phyloP scores from a whole-genome alignment of 2,113 vertebrate genomes.

The Embiotoca jacksoni region DNA sequence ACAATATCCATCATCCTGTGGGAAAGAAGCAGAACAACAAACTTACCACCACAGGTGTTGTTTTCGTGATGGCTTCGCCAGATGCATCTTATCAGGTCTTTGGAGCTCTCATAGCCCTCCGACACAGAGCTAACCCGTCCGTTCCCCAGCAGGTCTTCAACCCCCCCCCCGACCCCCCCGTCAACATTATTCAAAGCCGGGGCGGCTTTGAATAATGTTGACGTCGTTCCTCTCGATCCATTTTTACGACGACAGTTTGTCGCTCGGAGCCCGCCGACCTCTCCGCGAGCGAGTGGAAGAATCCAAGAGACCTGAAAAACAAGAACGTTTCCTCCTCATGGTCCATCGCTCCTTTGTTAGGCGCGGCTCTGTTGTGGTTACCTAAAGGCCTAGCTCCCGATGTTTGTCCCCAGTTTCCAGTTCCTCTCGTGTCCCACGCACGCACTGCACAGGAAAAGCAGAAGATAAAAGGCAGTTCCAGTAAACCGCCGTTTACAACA shows the following conservation, averaged over 20 bases:
- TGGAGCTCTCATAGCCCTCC: background rate
- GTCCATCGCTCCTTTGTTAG: slow-evolving; percentile 60
- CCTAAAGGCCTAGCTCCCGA: slow-evolving; percentile 54
- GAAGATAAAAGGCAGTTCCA: slow-evolving; percentile 59
- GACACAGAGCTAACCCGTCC: background rate
- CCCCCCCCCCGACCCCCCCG: too few species aligned
- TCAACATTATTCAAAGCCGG: too few species aligned
- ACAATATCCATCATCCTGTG: slow-evolving; percentile 13
- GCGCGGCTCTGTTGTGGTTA: slow-evolving; percentile 70
- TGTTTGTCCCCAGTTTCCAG: slow-evolving; percentile 59
- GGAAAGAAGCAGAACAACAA: slow-evolving; percentile 21
- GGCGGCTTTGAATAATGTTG: background rate
- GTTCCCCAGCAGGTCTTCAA: slow-evolving; percentile 30
- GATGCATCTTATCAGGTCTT: slow-evolving; percentile 21
- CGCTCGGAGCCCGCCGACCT: slow-evolving; percentile 27
- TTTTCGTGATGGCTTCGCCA: slow-evolving; percentile 38
- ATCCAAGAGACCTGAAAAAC: slow-evolving; percentile 58
- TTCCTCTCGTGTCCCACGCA: slow-evolving; percentile 61
- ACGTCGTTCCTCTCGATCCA: slow-evolving; percentile 28
- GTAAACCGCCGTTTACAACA: slow-evolving; percentile 5
- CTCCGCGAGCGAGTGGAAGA: slow-evolving; percentile 35
- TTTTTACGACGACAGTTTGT: slow-evolving; percentile 3
- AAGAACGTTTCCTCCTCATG: slow-evolving; percentile 64
- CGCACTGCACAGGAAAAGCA: slow-evolving; percentile 50
- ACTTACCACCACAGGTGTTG: slow-evolving; percentile 24